Evolutionary conservation across 2,888 invertebrate genomes (phyloP).

Genomic region (Cepaea hortensis): DNA sequence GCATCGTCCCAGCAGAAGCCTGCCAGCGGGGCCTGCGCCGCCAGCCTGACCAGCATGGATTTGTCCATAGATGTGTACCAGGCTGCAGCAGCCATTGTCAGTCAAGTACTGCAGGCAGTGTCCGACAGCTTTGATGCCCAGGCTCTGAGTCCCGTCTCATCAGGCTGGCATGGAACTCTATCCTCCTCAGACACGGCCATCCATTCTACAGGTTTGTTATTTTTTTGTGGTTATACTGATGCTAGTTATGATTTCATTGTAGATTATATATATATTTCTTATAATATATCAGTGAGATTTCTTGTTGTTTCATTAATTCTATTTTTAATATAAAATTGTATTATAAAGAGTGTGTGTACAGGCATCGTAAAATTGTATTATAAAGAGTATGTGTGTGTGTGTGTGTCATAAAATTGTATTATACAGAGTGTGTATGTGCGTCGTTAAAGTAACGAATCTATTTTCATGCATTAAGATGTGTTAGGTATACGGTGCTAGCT

Average conservation of each 20-base stretch:
- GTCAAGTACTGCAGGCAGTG: slow-evolving; percentile 53
- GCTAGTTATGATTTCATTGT: background rate
- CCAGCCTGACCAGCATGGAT: slow-evolving; percentile 24
- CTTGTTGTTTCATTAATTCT: no score
- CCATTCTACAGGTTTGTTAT: slow-evolving; percentile 39
- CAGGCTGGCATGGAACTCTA: slow-evolving; percentile 10
- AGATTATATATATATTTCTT: no score
- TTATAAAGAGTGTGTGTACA: no score
- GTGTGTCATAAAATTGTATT: background rate
- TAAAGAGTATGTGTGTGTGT: no score
- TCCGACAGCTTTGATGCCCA: slow-evolving; percentile 45
- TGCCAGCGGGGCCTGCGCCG: background rate
- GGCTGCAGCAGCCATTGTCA: slow-evolving; percentile 54
- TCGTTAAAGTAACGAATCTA: no score
- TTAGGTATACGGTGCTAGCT: no score
- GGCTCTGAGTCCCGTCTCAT: slow-evolving; percentile 31
- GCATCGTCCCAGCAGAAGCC: background rate
- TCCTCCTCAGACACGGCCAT: slow-evolving; percentile 26
- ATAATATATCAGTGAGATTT: no score
- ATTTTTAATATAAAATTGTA: no score
- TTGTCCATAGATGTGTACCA: slow-evolving; percentile 45
- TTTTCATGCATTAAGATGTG: no score
- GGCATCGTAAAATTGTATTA: no score
- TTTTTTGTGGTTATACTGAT: background rate
- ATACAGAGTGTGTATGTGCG: no score